phyloP scores from a whole-genome alignment of 2,888 invertebrate genomes.

The Drosophila fulvimacula region DNA sequence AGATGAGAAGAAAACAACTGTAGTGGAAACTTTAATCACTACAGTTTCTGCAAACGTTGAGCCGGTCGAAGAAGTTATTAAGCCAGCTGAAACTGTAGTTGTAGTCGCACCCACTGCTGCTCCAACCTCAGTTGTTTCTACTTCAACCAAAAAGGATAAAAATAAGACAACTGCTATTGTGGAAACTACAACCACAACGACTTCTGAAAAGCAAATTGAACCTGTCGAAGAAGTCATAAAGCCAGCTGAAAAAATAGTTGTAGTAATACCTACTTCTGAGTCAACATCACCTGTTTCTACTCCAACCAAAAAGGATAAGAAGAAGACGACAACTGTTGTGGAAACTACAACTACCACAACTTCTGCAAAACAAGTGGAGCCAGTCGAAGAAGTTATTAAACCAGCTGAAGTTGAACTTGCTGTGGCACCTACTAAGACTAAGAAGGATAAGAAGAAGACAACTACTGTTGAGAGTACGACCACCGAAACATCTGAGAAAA shows the following conservation, averaged over 20 bases:
- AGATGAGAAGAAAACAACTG: slow-evolving; percentile 26
- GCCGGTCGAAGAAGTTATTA: slow-evolving; percentile 14
- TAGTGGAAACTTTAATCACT: slow-evolving; percentile 23
- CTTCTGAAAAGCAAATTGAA: not conserved
- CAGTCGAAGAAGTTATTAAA: not conserved
- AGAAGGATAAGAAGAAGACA: slow-evolving; percentile 24
- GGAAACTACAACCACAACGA: slow-evolving; percentile 13
- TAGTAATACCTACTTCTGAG: not conserved
- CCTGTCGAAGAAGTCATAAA: slow-evolving; percentile 1
- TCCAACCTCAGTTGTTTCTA: not conserved
- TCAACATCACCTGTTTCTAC: not conserved
- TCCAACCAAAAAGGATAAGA: slow-evolving; percentile 22
- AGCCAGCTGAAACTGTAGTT: slow-evolving; percentile 5
- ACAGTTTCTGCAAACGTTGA: slow-evolving; percentile 5
- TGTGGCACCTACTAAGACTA: not conserved
- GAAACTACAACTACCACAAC: slow-evolving; percentile 8
- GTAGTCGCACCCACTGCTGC: not conserved
- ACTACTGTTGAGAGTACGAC: slow-evolving; percentile 25
- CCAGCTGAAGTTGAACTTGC: not conserved
- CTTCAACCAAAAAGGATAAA: slow-evolving; percentile 16
- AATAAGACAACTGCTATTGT: slow-evolving; percentile 20
- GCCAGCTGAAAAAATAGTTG: not conserved
- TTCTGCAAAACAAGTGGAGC: not conserved
- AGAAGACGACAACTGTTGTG: slow-evolving; percentile 13
- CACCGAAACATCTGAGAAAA: not conserved